phyloP scores from a whole-genome alignment of 1,140 invertebrate genomes.

The Drosophila pseudoananassae region DNA sequence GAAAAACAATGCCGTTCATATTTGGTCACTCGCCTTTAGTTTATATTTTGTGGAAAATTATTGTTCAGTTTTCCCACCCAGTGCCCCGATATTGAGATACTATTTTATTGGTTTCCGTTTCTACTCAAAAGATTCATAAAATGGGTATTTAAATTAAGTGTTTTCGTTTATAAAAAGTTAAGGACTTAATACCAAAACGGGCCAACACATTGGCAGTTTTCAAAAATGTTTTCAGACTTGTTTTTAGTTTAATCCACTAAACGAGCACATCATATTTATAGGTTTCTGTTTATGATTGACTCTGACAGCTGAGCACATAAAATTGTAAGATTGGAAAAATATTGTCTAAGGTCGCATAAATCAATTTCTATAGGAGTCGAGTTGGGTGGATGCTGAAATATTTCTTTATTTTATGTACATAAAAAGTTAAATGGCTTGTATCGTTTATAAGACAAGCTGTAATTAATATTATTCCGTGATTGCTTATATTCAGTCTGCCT shows the following conservation, averaged over 20 bases:
- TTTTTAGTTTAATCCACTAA: not conserved
- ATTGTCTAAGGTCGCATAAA: constrained; percentile 9
- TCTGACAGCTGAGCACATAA: constrained; percentile 47
- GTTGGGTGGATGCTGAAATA: not conserved
- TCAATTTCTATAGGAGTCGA: not conserved
- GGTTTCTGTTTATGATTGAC: constrained; percentile 41
- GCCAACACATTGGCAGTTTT: constrained; percentile 13
- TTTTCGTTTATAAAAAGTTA: constrained; percentile 50
- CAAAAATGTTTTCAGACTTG: not conserved
- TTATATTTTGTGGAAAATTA: constrained; percentile 53
- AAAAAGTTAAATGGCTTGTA: not conserved
- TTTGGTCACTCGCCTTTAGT: constrained; percentile 32
- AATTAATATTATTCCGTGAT: not conserved
- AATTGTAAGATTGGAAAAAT: constrained; percentile 19
- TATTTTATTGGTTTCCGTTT: constrained; percentile 72
- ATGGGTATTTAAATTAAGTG: constrained; percentile 51
- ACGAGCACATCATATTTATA: constrained; percentile 15
- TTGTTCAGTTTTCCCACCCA: constrained; percentile 48
- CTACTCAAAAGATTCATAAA: constrained; percentile 65
- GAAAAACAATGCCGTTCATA: constrained; percentile 57
- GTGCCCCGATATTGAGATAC: constrained; percentile 62
- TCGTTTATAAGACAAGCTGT: not conserved
- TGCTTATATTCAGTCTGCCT: too few species aligned
- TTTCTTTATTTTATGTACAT: not conserved
- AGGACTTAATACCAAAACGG: constrained; percentile 44